Base-by-base conservation (phyloP, 2,888 invertebrate species). In the Watsonalla cultraria region DNA sequence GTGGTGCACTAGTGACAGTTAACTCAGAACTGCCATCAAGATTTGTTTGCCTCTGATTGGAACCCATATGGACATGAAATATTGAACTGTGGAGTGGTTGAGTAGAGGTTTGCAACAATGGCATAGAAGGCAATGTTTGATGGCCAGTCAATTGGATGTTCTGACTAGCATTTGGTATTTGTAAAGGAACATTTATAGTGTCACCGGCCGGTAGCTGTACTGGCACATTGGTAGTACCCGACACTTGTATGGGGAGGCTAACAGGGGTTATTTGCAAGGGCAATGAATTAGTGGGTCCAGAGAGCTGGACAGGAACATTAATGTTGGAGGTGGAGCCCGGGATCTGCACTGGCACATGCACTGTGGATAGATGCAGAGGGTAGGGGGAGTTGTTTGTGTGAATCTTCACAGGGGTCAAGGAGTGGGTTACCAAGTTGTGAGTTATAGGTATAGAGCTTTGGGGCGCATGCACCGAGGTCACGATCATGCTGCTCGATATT, bases 401-500 rank as follows among this genome's bases (percentile, higher is more conserved):
- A 65, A 90, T 81, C 72, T 90, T 90, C 51, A 89, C 82, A 60
- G 90, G 90, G 53, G 88, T 87, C 61, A 90, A 76, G 54, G 89
- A 84, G 68, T 89, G 89, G 51, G 90, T 84, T 52, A 90, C 83
- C 69, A 89, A 77, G 70, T 78, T 86, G 65, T 90, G 90, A 58
- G 86, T 79, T 54, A 89, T 84, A 54, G 88, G 82, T 76, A 90
- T 80, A 54, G 88, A 85, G 79, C 80, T 89, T 77, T 86, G 87
- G 55, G 88, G 78, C 68, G 82, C 82, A 71, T 86, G 89, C 78
- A 90, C 79, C 62, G 90, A 88, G 60, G 90, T 85, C 72, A 90
- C 86, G 73, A 90, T 86, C 90, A 90, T 90, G 72, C 89, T 88
- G 88, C 84, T 88, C 70, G 90, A 78, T 73, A 84, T 86, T 74